Conservation (phyloP, 2,888 invertebrate genomes). For the Plagodis dolabraria region DNA sequence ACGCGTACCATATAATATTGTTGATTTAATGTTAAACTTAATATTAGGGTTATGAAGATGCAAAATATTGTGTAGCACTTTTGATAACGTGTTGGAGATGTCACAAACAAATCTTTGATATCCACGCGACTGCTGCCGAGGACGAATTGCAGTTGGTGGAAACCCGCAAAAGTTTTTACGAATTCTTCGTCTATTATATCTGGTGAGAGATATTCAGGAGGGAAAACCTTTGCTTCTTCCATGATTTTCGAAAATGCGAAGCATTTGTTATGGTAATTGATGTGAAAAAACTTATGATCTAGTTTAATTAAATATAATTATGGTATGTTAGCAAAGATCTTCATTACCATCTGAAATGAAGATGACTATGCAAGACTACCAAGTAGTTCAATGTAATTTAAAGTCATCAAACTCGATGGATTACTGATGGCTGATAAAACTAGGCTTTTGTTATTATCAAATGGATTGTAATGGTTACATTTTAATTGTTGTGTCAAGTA, state of each 20-base stretch:
- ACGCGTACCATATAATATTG: slow-evolving; percentile 27
- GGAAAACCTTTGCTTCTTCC: slow-evolving; percentile 24
- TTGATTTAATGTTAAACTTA: slow-evolving; percentile 28
- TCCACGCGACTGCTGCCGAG: slow-evolving; percentile 59
- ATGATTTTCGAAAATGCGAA: slow-evolving; percentile 4
- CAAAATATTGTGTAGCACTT: slow-evolving; percentile 50
- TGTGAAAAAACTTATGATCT: too few relatives aligned
- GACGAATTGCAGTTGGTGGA: slow-evolving; percentile 49
- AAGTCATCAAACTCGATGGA: too few relatives aligned
- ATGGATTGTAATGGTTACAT: too few relatives aligned
- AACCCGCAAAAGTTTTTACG: slow-evolving; percentile 45
- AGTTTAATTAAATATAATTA: too few relatives aligned
- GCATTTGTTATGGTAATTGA: too few relatives aligned
- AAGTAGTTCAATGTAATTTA: too few relatives aligned
- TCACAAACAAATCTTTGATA: slow-evolving; percentile 53
- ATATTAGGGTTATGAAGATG: slow-evolving; percentile 30
- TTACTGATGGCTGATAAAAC: too few relatives aligned
- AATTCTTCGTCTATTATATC: slow-evolving; percentile 60
- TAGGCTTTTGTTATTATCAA: too few relatives aligned
- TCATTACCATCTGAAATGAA: too few relatives aligned
- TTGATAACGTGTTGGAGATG: slow-evolving; percentile 54
- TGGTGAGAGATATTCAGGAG: slow-evolving; percentile 55
- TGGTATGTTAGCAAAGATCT: too few relatives aligned
- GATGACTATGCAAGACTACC: too few relatives aligned
- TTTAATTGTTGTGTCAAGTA: too few relatives aligned